phyloP scores from a whole-genome alignment of 2,888 invertebrate genomes.

The Oasisia sp. region DNA sequence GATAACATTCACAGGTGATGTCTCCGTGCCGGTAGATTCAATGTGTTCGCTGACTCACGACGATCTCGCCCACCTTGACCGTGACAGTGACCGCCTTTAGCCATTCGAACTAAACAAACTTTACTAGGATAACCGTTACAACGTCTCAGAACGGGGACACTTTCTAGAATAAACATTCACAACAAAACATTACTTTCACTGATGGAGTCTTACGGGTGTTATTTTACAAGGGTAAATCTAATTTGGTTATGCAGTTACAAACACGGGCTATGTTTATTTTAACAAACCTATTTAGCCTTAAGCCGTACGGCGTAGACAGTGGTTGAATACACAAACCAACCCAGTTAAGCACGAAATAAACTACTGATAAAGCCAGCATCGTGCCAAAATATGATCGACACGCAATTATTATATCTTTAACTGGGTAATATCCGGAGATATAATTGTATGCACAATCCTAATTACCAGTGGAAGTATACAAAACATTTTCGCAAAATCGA shows the following conservation, averaged over 20 bases:
- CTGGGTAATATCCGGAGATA: no score
- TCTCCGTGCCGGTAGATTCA: not conserved
- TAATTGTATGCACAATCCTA: no score
- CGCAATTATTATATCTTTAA: no score
- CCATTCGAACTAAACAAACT: not conserved
- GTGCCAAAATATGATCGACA: no score
- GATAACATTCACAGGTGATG: not conserved
- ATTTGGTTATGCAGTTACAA: not conserved
- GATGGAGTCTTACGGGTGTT: not conserved
- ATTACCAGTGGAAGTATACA: no score
- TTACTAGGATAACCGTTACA: not conserved
- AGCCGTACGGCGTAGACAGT: not conserved
- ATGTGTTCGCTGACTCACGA: not conserved
- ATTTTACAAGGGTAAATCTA: not conserved
- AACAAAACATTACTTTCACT: not conserved
- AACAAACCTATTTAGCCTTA: not conserved
- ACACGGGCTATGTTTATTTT: not conserved
- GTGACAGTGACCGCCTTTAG: not conserved
- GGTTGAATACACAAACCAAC: no score
- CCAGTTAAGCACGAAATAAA: no score
- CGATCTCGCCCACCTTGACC: not conserved
- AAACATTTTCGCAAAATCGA: no score
- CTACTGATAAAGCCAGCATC: no score
- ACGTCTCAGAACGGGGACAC: not conserved
- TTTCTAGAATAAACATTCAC: not conserved